phyloP scores from a whole-genome alignment of 2,113 vertebrate genomes.

The Heloderma charlesbogerti region DNA sequence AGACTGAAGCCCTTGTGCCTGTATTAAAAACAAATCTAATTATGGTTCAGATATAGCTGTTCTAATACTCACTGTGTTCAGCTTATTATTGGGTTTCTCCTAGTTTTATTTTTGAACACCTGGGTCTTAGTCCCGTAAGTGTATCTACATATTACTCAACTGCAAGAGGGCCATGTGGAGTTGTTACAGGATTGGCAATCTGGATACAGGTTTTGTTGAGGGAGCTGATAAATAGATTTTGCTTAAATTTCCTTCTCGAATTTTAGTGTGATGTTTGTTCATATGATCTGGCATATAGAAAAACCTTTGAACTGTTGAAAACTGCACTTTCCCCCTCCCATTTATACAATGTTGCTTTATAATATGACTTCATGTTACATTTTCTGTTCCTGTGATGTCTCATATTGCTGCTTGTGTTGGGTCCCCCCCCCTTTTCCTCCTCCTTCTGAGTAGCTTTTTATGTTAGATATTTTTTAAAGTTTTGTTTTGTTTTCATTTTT shows the following conservation, averaged over 20 bases:
- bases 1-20: neutral
- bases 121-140: neutral
- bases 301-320: conserved; percentile 40
- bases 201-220: conserved; percentile 35
- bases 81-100: conserved; percentile 1
- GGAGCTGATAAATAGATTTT: conserved; percentile 5
- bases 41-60: neutral
- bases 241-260: neutral
- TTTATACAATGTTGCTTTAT: conserved; percentile 61
- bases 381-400: conserved; percentile 75
- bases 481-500: conserved; percentile 73
- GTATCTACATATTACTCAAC: neutral
- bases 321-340: conserved; percentile 17
- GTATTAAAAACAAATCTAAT: conserved; percentile 2
- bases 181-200: conserved; percentile 2
- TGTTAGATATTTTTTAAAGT: conserved; percentile 73
- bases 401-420: conserved; percentile 77
- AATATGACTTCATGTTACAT: conserved; percentile 67
- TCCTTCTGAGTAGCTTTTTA: conserved; percentile 76
- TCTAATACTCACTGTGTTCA: neutral
- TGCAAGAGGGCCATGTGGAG: neutral
- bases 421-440: conserved; percentile 53
- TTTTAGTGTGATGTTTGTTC: conserved; percentile 49
- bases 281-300: conserved; percentile 50
- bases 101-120: neutral